Base-by-base conservation (phyloP, 2,797 vertebrate genomes). In the Malacoctenus gilli region DNA sequence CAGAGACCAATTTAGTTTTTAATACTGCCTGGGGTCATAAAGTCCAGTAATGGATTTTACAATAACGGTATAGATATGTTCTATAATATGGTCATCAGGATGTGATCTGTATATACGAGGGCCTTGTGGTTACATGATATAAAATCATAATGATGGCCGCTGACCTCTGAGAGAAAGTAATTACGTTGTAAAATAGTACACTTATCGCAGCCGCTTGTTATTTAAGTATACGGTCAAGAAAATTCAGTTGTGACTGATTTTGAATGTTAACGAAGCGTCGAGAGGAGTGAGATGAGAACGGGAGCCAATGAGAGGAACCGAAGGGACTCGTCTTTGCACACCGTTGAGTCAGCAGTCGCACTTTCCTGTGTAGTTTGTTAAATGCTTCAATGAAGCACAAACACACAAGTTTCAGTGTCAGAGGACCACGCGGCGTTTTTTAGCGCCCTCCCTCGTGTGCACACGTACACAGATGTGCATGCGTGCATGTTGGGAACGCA, bases 331-430 rank as follows among this genome's bases (percentile, higher is more conserved):
- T 40, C 38, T 55, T 54, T 42, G 54, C 30, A 50, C 50, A 59
- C 18, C 77, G 85, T 68, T 75, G 81, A 84, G 63, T 83, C 79
- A 79, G 73, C 82, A 67, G 48, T 54, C 1, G 3, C n/a, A 43
- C 52, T 57, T 62, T 34, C 13, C 5, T 52, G 2, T 68, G 36
- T 54, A 49, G 36, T 66, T 64, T 63, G 66, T 77, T 73, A 79
- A 82, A 78, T 44, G 52, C 47, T 59, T 72, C 75, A 71, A 8
- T 73, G 68, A 77, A 68, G 59, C 73, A 25, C 59, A 49, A 65
- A 68, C 19, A 70, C 55, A 47, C 52, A 48, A 7, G 23, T 72
- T 53, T 59, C 52, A 53, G 13, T 70, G 59, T 71, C 75, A 63
- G 35, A 72, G 75, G 73, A 75, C 78, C 59, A 42, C 42, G 44